Evolutionary conservation across 2,888 invertebrate genomes (phyloP), one percentile per base, ranked within the genome.

Genomic region (Pomacea canaliculata): DNA sequence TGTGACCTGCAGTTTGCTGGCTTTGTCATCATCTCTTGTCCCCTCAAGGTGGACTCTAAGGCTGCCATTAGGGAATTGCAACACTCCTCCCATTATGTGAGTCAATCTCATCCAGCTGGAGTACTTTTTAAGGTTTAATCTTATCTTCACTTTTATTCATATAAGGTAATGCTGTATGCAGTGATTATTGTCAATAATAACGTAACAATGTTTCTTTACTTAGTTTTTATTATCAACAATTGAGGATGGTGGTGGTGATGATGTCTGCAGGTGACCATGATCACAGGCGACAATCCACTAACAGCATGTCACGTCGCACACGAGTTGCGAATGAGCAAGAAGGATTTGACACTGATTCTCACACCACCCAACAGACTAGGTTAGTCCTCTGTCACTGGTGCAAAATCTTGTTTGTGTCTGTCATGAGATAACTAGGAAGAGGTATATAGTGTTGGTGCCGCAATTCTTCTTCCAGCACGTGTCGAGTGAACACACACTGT

Each of bases 261-360:
- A 63, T 23, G 10, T 63, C 10, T 72, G 12, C 83, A 94, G 94
- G 94, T 97, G 19, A 95, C 96, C 3, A 99, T 99, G 98, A 99
- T 99, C 67, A 99, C 99, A 10, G 99, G 99, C 56, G 99, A 99
- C 91, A 99, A 98, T 92, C 98, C 99, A 0, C 91, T 99, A 80
- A 99, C 99, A 0, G 99, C 99, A 7, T 99, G 99, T 90, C 98
- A 99, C 90, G 99, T 99, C 1, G 98, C 98, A 10, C 95, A 95
- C 87, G 98, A 99, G 91, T 91, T 98, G 75, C 94, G 94, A 84
- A 97, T 99, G 89, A 96, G 96, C 0, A 87, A 87, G 66, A 94
- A 94, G 81, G 95, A 95, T 88, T 92, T 85, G 49, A 87, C 88
- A 9, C 83, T 91, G 51, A 82, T 89, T 46, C 82, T 90, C 27